These are phyloP conservation scores for Myiozetetes cayanensis DNA, from an alignment of 2,113 vertebrate species.

Conservation along the genomic window DNA sequence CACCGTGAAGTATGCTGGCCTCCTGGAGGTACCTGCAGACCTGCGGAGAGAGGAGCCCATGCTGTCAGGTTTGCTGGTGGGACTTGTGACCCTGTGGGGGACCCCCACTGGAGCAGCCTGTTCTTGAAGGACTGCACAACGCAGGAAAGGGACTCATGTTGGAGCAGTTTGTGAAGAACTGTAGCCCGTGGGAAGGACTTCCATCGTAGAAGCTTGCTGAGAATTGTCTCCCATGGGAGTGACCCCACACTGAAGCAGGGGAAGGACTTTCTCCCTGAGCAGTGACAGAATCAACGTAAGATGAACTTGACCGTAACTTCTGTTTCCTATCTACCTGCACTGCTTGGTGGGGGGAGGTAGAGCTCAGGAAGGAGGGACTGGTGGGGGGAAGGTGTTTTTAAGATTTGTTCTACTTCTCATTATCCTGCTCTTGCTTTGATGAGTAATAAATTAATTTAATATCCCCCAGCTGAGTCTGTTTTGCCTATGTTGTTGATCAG, in stretches of 20 bases:
- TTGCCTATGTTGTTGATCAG: fast-evolving
- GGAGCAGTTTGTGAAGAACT: background rate
- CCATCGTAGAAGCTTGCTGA: background rate
- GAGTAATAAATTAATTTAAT: background rate
- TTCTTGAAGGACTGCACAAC: background rate
- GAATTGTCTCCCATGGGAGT: background rate
- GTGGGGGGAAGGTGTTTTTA: background rate
- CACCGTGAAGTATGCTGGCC: background rate
- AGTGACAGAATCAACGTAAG: fast-evolving
- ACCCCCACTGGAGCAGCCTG: background rate
- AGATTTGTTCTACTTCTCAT: background rate
- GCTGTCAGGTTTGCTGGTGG: background rate
- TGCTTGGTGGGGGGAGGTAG: background rate
- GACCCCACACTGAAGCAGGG: fast-evolving
- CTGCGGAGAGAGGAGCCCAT: background rate
- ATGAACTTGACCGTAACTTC: background rate
- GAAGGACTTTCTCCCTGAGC: background rate
- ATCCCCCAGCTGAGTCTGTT: background rate
- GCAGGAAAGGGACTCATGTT: background rate
- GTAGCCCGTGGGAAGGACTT: background rate
- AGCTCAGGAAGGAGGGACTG: background rate
- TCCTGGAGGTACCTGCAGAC: background rate
- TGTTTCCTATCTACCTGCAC: background rate
- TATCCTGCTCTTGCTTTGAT: background rate
- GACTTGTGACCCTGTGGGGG: background rate